These are phyloP conservation scores for Babyrousa celebensis DNA, from an alignment of 2,797 vertebrate species.

Conservation along the genomic window DNA sequence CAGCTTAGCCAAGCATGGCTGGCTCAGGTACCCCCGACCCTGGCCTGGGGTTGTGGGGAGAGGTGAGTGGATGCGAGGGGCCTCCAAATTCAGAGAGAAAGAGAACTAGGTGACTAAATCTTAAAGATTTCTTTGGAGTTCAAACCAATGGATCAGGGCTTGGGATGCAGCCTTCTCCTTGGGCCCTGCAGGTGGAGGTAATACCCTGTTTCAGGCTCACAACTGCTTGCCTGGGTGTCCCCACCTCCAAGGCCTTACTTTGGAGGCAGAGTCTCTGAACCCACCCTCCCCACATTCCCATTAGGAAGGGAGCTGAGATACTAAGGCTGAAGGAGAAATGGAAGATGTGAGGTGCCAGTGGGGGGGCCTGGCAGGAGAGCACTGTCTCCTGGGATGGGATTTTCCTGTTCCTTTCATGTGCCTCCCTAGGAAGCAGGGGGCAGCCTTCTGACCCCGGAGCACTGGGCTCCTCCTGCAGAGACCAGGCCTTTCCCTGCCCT, in stretches of 20 bases:
- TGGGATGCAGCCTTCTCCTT: neutral
- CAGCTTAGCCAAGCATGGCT: neutral
- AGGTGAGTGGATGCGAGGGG: neutral
- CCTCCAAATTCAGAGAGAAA: neutral
- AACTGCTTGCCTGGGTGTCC: neutral
- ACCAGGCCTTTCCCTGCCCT: neutral
- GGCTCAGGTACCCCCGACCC: neutral
- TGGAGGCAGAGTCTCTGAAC: neutral
- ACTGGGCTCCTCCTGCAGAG: slow-evolving; percentile 6
- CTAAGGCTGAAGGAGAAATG: neutral
- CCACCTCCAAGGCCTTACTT: neutral
- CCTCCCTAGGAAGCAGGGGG: neutral
- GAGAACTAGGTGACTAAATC: neutral
- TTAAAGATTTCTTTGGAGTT: neutral
- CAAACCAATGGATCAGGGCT: neutral
- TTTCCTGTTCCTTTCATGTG: neutral
- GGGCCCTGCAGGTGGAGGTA: neutral
- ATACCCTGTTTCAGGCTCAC: neutral
- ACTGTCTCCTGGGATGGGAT: neutral
- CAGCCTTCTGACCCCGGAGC: neutral
- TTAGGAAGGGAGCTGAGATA: neutral
- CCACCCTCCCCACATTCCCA: neutral
- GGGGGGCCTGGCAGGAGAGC: neutral
- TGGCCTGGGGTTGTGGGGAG: neutral
- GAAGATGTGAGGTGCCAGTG: neutral